Evolutionary conservation across 2,797 vertebrate species (phyloP).

Genomic region (Arctocebus calabarensis): DNA sequence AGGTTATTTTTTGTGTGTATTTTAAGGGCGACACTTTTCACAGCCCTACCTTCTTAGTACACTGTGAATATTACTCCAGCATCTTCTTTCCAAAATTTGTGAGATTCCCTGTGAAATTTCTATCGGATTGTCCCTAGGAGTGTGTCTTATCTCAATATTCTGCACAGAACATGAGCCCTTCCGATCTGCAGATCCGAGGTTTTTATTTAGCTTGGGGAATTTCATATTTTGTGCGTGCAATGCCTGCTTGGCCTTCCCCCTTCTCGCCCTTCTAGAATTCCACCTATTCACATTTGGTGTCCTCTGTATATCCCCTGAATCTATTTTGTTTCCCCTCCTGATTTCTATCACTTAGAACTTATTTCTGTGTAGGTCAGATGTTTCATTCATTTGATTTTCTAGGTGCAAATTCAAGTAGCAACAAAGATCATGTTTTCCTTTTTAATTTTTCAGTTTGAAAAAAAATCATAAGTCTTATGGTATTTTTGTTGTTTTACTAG

Average conservation of each 20-base stretch:
- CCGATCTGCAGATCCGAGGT: background rate
- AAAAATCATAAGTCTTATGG: background rate
- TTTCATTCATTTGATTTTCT: background rate
- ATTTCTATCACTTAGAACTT: background rate
- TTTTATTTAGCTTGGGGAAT: background rate
- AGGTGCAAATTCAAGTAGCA: slow-evolving; percentile 16
- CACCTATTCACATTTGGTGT: background rate
- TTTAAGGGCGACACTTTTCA: background rate
- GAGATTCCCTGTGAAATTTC: background rate
- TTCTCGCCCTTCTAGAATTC: background rate
- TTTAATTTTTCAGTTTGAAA: background rate
- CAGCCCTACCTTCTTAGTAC: background rate
- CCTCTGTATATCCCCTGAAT: background rate
- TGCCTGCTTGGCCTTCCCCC: background rate
- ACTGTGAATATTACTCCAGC: background rate
- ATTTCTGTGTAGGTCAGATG: background rate
- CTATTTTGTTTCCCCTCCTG: background rate
- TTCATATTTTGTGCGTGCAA: background rate
- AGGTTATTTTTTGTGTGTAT: background rate
- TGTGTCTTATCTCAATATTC: background rate
- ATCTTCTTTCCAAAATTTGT: background rate
- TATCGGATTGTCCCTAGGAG: background rate
- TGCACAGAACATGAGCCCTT: background rate
- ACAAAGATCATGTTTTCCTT: background rate
- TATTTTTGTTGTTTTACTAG: background rate